Percentiles rank a stretch among this genome's conserved stretches.
phyloP scores from a whole-genome alignment of 2,797 vertebrate species.

The Sebastes trivittatus region DNA sequence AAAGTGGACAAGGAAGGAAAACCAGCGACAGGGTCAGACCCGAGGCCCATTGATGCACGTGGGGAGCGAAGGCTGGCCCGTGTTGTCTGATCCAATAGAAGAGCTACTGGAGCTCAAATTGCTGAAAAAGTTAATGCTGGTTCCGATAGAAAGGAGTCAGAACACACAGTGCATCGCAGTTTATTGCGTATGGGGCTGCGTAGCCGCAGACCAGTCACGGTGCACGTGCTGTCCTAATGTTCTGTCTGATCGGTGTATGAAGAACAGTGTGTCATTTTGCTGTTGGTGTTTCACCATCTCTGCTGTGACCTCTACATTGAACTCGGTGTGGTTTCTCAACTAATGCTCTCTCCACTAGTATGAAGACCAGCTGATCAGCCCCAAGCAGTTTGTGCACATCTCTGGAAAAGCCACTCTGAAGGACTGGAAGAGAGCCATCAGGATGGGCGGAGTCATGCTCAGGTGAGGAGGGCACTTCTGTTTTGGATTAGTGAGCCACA shows the following conservation, averaged over 20 bases:
- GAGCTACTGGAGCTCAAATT: too few relatives aligned
- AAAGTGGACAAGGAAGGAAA: too few relatives aligned
- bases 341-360: constrained; percentile 79
- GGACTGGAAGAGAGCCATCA: constrained; percentile 99
- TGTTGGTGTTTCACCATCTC: not conserved
- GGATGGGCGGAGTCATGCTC: constrained; percentile 96
- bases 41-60: too few relatives aligned
- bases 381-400: constrained; percentile 98
- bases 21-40: too few relatives aligned
- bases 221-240: too few relatives aligned
- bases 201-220: too few relatives aligned
- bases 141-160: too few relatives aligned
- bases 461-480: constrained; percentile 82
- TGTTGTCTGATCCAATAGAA: too few relatives aligned
- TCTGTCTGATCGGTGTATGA: not conserved
- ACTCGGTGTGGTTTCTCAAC: not conserved
- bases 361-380: constrained; percentile 97
- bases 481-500: not conserved
- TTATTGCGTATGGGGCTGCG: too few relatives aligned
- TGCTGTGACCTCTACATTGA: not conserved
- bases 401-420: constrained; percentile 98
- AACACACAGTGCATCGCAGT: too few relatives aligned
- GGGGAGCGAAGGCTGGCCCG: too few relatives aligned
- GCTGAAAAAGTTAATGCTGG: too few relatives aligned
- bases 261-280: not conserved